Base-by-base conservation (phyloP, 2,797 vertebrate species). In the Ctenopoma multispine region DNA sequence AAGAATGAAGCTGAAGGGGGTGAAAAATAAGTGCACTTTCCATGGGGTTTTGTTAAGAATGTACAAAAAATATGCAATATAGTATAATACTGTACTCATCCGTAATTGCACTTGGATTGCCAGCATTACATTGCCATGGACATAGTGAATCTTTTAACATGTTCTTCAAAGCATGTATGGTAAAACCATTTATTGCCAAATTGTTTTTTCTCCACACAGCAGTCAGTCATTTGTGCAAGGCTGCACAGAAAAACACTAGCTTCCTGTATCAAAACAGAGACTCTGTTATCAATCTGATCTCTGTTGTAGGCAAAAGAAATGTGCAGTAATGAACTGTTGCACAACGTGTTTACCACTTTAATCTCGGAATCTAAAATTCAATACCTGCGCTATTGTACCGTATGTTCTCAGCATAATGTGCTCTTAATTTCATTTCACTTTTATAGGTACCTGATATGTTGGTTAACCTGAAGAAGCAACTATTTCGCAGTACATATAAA, bases 271-370 rank as follows among this genome's bases (percentile, higher is more conserved):
- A 34, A 34, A 1, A 34, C 31, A 34, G 31, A 2, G 31, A 34
- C 8, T 34, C 1, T 34, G 7, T 34, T 48, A 12, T 29, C 48
- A 29, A 23, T 27, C 0, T 40, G 81, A 95, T 46, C 90, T 95
- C 72, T 95, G 93, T 56, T 89, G 95, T 3, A 8, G 8, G 31
- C 31, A 34, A 34, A 8, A 18, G 75, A 21, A n/a, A 7, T 95
- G 77, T 95, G 94, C 41, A 78, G 93, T 95, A 51, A 91, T 90
- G 92, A 81, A 49, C 5, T 29, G 44, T 71, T 17, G 24, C n/a
- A 38, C 24, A 46, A 29, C 23, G 1, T 75, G 13, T 38, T 75
- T 54, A 38, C 29, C 17, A 62, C 17, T 10, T 12, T 43, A 6
- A 27, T 44, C 9, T 27, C 18, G 15, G 41, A 15, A 43, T 51